These are phyloP conservation scores for Alosa sapidissima DNA, from an alignment of 2,797 vertebrate species.

Conservation along the genomic window DNA sequence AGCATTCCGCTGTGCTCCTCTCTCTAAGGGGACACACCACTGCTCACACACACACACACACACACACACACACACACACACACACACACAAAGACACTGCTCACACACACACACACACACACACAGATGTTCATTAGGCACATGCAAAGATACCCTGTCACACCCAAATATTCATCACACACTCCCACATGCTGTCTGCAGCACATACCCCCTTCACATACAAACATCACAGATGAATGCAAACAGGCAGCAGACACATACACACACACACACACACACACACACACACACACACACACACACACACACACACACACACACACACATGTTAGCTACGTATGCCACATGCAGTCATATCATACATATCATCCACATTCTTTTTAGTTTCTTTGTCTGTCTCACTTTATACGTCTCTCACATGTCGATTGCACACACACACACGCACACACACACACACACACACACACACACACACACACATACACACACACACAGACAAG, in stretches of 20 bases:
- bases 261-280: slow-evolving; percentile 23
- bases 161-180: slow-evolving; percentile 9
- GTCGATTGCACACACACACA: neutral
- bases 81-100: neutral
- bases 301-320: neutral
- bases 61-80: slow-evolving; percentile 4
- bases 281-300: neutral
- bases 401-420: too few species aligned
- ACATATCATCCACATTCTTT: too few species aligned
- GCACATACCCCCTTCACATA: neutral
- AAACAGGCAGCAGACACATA: neutral
- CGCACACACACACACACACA: neutral
- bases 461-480: neutral
- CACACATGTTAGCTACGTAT: neutral
- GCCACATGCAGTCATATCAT: neutral
- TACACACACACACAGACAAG: too few species aligned
- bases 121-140: neutral
- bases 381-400: too few species aligned
- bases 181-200: neutral
- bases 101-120: neutral
- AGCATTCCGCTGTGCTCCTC: slow-evolving; percentile 50
- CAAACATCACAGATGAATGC: neutral
- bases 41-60: neutral
- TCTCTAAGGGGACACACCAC: neutral
- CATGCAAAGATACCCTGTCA: neutral